Base-by-base conservation (phyloP, 1,140 invertebrate species). In the Drosophila sp. region DNA sequence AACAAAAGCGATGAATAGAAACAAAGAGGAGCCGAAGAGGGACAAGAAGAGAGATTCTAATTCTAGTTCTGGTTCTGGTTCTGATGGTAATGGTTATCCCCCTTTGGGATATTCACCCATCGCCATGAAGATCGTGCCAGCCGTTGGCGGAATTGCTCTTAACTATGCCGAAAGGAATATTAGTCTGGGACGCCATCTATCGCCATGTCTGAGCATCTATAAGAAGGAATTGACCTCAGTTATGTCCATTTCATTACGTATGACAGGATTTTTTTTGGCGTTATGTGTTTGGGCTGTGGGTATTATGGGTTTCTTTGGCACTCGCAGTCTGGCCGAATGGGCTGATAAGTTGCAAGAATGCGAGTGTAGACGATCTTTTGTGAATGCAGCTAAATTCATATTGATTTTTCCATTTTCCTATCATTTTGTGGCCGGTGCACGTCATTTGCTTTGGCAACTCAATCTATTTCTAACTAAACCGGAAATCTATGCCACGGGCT, bases 141-240 rank as follows among this genome's bases (percentile, higher is more conserved):
- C 41, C 7, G 3, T 44, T 0, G 17, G 10, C 1, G 38, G 56
- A 1, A 50, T 58, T 0, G 55, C 47, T 11, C 10, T 94, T 77
- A 87, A 92, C 25, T 94, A 95, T 77, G 94, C 94, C 72, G 93
- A 95, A 27, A 94, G 93, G 72, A 97, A 97, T 91, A 92, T 93
- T 69, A 92, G 94, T 60, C 82, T 96, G 0, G 94, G 94, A 56
- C 92, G 97, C 62, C 96, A 96, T 0, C 82, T 97, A 82, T 97
- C 97, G 6, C 97, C 97, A 6, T 97, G 98, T 94, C 92, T 98
- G 8, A 94, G 94, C 1, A 97, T 98, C 79, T 98, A 98, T 87
- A 94, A 95, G 80, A 89, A 93, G 8, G 95, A 97, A 91, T 79
- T 98, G 60, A 97, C 97, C 40, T 93, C 94, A 1, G 80, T 95